Conservation (phyloP, 2,113 vertebrate species). For the Hyperoodon ampullatus region DNA sequence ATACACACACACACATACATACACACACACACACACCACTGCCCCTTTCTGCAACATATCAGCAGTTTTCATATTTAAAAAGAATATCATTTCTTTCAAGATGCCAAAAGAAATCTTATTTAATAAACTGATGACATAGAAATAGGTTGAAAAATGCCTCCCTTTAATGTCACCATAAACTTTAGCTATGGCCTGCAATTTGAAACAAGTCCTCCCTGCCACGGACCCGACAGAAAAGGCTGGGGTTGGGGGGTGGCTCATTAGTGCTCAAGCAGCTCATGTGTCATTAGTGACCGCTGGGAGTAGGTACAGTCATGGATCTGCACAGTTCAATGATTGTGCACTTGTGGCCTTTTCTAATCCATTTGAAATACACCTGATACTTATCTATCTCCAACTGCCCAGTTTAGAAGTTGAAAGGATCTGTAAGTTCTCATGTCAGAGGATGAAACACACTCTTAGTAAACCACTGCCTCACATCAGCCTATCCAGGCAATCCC, state of each 20-base stretch:
- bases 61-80: conserved; percentile 80
- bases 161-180: conserved; percentile 77
- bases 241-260: conserved; percentile 15
- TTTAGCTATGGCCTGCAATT: conserved; percentile 62
- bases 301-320: conserved; percentile 45
- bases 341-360: conserved; percentile 55
- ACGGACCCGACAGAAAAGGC: background rate
- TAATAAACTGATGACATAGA: conserved; percentile 79
- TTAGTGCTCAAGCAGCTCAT: background rate
- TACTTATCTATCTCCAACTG: conserved; percentile 65
- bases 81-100: conserved; percentile 76
- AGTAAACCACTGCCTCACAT: background rate
- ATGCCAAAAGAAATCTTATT: conserved; percentile 80
- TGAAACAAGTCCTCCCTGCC: conserved; percentile 73
- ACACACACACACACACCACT: conserved; percentile 22
- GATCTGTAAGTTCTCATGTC: background rate
- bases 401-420: background rate
- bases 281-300: conserved; percentile 49
- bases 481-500: background rate
- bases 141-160: conserved; percentile 76
- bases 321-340: conserved; percentile 45
- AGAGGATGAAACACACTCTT: conserved; percentile 15
- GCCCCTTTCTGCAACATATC: conserved; percentile 68
- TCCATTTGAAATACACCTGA: conserved; percentile 72
- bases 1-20: background rate